phyloP scores from a whole-genome alignment of 2,797 vertebrate genomes.

The Apogon talboti region DNA sequence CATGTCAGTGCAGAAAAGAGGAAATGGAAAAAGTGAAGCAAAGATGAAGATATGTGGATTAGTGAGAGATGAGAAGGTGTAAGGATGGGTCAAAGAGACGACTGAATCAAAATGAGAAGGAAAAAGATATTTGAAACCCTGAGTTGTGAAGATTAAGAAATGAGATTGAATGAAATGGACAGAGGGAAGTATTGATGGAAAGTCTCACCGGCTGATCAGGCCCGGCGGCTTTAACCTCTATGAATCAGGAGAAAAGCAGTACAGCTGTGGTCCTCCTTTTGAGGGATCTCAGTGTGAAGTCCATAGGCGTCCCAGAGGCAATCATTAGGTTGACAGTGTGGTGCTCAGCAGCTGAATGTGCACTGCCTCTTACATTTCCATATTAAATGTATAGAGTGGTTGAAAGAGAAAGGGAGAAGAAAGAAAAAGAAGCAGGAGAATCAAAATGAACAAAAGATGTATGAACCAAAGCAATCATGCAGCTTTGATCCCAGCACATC shows the following conservation, averaged over 20 bases:
- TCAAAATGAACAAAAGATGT: slow-evolving; percentile 53
- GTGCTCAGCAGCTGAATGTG: slow-evolving; percentile 30
- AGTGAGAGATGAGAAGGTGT: slow-evolving; percentile 7
- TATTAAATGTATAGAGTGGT: slow-evolving; percentile 44
- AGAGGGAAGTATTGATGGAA: slow-evolving; percentile 60
- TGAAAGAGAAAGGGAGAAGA: slow-evolving; percentile 18
- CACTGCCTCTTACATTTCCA: slow-evolving; percentile 33
- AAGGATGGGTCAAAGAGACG: slow-evolving; percentile 27
- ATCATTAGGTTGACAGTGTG: slow-evolving; percentile 76
- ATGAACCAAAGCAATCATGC: slow-evolving; percentile 58
- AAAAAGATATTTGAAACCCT: slow-evolving; percentile 63
- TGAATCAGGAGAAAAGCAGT: slow-evolving; percentile 46
- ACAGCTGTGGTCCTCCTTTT: slow-evolving; percentile 53
- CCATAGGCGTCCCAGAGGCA: slow-evolving; percentile 66
- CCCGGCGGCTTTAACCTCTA: slow-evolving; percentile 37
- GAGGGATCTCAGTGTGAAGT: slow-evolving; percentile 57
- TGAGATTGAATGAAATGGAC: slow-evolving; percentile 59
- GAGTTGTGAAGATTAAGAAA: slow-evolving; percentile 68
- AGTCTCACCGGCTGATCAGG: slow-evolving; percentile 42
- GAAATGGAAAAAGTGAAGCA: slow-evolving; percentile 39
- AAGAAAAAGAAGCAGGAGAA: slow-evolving; percentile 28
- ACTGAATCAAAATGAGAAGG: slow-evolving; percentile 35
- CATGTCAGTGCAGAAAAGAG: slow-evolving; percentile 27
- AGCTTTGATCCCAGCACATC: slow-evolving; percentile 56
- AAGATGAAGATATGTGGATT: slow-evolving; percentile 41